Base-by-base conservation (phyloP, 2,113 vertebrate genomes). In the Helogale parvula region DNA sequence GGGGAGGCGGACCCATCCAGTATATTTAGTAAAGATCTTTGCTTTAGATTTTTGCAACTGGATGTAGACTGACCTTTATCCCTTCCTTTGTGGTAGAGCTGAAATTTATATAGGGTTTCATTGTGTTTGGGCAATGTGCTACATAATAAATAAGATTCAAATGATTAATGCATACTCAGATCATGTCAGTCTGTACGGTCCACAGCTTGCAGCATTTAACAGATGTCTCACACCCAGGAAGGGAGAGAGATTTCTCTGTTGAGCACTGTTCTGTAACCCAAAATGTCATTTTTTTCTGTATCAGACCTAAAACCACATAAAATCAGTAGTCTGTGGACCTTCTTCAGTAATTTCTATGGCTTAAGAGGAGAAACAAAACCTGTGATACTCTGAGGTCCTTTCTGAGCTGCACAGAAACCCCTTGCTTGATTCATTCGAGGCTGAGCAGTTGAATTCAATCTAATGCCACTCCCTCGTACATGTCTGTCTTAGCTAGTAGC, bases 131-230 rank as follows among this genome's bases (percentile, higher is more conserved):
- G 85, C 90, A 97, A 81, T 21, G 4, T 60, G 54, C 81, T 91
- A 69, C n/a, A 71, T 97, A 97, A 98, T 97, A 96, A 98, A 80
- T 92, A 94, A 96, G 96, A 98, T 45, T 72, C 77, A 97, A 97
- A 94, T 96, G 87, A 97, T 98, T 97, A 97, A 97, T 4, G 3
- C 19, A 93, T 97, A 94, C 72, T 80, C 96, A 96, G 84, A 95
- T 96, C 74, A 96, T 4, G 72, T 84, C 87, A 82, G 27, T 92
- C 80, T 41, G 85, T 91, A 90, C 2, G 35, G 60, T 50, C 66
- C 16, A 7, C 33, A 1, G 0, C 35, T 96, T 93, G 57, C 81
- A 31, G 60, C 7, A 7, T 50, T 76, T 60, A 88, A 80, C 27
- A 66, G 57, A 83, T 90, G 25, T 80, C 83, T 63, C n/a, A 7